Evolutionary conservation across 2,797 vertebrate species (phyloP).

Genomic region (Propithecus perrieri): DNA sequence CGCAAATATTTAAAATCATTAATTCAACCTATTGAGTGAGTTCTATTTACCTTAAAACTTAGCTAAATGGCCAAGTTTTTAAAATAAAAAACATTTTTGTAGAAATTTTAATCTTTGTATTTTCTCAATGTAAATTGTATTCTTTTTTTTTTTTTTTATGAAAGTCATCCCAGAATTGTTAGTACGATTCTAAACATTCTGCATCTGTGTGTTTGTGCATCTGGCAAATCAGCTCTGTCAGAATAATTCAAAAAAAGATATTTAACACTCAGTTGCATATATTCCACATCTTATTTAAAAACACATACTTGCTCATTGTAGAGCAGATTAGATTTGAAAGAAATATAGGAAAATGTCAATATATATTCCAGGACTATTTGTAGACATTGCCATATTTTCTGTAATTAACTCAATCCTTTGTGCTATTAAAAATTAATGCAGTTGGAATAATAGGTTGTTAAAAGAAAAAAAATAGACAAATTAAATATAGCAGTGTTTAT

Average conservation of each 20-base stretch:
- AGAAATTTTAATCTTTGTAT: background rate
- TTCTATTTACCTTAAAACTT: background rate
- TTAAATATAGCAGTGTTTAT: background rate
- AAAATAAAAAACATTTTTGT: background rate
- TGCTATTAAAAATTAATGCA: conserved; percentile 69
- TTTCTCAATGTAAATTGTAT: background rate
- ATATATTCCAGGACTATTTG: conserved; percentile 45
- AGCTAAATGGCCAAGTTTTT: background rate
- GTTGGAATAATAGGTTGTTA: conserved; percentile 64
- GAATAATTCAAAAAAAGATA: conserved; percentile 22
- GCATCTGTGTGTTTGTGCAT: conserved; percentile 27
- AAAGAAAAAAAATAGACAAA: background rate
- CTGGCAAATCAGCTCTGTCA: background rate
- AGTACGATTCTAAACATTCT: background rate
- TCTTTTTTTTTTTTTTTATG: background rate
- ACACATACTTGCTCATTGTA: conserved; percentile 30
- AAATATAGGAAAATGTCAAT: conserved; percentile 59
- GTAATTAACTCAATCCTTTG: conserved; percentile 59
- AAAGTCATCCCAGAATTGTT: background rate
- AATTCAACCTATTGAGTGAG: background rate
- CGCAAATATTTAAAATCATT: background rate
- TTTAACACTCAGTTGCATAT: conserved; percentile 31
- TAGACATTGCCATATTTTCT: conserved; percentile 58
- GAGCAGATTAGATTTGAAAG: conserved; percentile 58
- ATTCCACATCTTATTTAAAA: conserved; percentile 46